Base-by-base conservation (phyloP, 2,797 vertebrate species). In the Miopithecus talapoin region DNA sequence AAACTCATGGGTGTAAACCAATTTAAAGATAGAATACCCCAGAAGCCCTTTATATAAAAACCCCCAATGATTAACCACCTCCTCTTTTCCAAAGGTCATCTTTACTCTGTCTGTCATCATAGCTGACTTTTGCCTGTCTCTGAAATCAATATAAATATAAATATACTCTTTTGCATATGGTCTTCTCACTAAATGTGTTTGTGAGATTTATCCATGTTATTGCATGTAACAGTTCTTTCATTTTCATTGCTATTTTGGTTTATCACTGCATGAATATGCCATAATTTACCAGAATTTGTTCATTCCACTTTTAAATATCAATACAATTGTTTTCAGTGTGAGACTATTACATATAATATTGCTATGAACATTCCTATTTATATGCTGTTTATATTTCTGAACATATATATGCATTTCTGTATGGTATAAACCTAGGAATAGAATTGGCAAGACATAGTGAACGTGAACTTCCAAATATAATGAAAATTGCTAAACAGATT, bases 401-500 rank as follows among this genome's bases (percentile, higher is more conserved):
- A 89, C 16, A 50, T 48, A 76, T 68, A 26, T 28, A n/a, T 53
- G 53, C 22, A 92, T 95, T 88, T 95, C 78, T 61, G 8, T 36
- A 26, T 41, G 28, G 22, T 83, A 33, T 53, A 36, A 55, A 64
- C 30, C 43, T 46, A 55, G 10, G 78, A 81, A 70, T 89, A 86
- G 22, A 93, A 81, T 57, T 87, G 61, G 28, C 57, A 81, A 22
- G 41, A 70, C 30, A 39, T 26, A 11, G 17, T 78, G 39, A 80
- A 85, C 55, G 50, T 64, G 64, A 88, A 91, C 74, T 88, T 95
- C 39, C 57, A 76, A 79, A 80, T 89, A 85, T 89, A 78, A 87
- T 61, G 72, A 57, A 89, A 80, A 81, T 84, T 48, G 16, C 53
- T 41, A 53, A 57, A 68, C 22, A 55, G 43, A 88, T 79, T 74